Base-by-base conservation (phyloP, 2,888 invertebrate genomes). In the Xestobium rufovillosum region DNA sequence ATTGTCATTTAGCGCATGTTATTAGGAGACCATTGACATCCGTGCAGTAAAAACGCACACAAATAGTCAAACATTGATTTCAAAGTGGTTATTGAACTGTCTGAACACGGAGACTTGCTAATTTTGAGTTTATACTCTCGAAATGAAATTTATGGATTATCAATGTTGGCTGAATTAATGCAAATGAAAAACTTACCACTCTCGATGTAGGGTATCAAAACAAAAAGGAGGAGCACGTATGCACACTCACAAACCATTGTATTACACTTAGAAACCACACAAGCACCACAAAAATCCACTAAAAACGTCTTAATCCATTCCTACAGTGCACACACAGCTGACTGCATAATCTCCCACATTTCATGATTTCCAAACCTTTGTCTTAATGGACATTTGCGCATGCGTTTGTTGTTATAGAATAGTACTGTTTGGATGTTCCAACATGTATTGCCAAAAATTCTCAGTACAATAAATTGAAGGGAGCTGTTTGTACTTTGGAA, bases 141-240 rank as follows among this genome's bases (percentile, higher is more conserved):
- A n/a, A n/a, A n/a, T n/a, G n/a, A n/a, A n/a, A n/a, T n/a, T n/a
- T n/a, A n/a, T n/a, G n/a, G n/a, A n/a, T n/a, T n/a, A n/a, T n/a
- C n/a, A n/a, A n/a, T n/a, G n/a, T n/a, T 14, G 33, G 13, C n/a
- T 10, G n/a, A 8, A 27, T n/a, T 10, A 12, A 8, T 10, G 31
- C 38, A 31, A 33, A 44, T 43, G 31, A 38, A 35, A 41, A 38
- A 73, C 79, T 78, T 60, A 80, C 80, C 79, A 68, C 77, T 79
- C 68, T 78, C 77, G 62, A 78, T 78, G 66, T 76, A 75, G 55
- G 79, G 78, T 60, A 78, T 71, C 61, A 78, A 72, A 60, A 78
- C 70, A 61, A 80, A 72, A 66, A 79, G 69, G 68, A 77, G 76
- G 60, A 76, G 69, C 66, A 76, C 73, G 68, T 77, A 77, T 47